These are phyloP conservation scores for Liolophura sinensis DNA, from an alignment of 1,140 invertebrate genomes.

Conservation along the genomic window DNA sequence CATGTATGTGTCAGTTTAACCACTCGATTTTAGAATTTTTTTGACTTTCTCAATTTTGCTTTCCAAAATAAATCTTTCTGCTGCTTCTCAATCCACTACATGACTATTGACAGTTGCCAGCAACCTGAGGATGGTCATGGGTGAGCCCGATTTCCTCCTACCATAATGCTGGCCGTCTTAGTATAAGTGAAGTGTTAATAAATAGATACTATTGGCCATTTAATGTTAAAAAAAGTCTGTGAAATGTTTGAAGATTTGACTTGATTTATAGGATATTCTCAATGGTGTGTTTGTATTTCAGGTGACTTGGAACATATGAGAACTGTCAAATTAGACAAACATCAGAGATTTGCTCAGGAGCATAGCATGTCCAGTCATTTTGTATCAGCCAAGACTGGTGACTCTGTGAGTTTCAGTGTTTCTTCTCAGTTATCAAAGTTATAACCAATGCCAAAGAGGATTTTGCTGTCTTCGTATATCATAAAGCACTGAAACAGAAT, in stretches of 20 bases:
- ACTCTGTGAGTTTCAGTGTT: slow-evolving; percentile 69
- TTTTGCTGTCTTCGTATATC: not conserved
- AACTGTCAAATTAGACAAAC: slow-evolving; percentile 77
- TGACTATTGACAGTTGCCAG: no score
- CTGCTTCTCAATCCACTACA: no score
- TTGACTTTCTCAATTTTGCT: no score
- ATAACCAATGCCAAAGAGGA: not conserved
- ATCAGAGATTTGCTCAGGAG: slow-evolving; percentile 77
- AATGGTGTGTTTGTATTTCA: slow-evolving; percentile 37
- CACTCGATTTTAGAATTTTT: no score
- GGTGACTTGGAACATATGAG: slow-evolving; percentile 85
- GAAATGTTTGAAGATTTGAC: slow-evolving; percentile 1
- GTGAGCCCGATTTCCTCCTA: no score
- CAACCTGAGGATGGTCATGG: no score
- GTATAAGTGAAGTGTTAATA: no score
- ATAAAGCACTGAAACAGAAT: not conserved
- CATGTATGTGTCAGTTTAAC: no score
- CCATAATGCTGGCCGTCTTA: no score
- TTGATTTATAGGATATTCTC: not conserved
- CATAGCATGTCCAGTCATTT: slow-evolving; percentile 74
- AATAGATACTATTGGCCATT: no score
- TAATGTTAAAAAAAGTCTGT: not conserved
- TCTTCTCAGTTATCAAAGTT: not conserved
- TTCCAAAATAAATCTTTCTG: no score
- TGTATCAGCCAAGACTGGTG: slow-evolving; percentile 86